Conservation (phyloP, 2,113 vertebrate genomes). For the Sceloporus undulatus region DNA sequence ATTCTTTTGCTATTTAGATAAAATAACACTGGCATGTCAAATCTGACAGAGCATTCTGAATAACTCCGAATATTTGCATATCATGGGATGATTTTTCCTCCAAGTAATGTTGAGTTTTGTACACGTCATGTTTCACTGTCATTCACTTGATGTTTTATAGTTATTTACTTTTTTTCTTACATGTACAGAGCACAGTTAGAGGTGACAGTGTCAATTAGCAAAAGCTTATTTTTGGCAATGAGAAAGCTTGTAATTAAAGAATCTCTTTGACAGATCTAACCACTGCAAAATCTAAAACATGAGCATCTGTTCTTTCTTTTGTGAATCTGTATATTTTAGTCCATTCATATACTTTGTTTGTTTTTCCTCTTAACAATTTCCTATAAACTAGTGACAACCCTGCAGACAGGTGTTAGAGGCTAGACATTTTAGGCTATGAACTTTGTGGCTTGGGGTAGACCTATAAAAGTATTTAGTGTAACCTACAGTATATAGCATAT, state of each 20-base stretch:
- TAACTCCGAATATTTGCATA: background rate
- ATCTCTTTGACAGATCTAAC: background rate
- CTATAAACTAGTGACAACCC: background rate
- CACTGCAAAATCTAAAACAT: background rate
- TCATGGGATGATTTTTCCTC: background rate
- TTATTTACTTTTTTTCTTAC: background rate
- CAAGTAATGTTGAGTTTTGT: background rate
- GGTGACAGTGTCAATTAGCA: slow-evolving; percentile 16
- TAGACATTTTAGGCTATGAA: too few species aligned
- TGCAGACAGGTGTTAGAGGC: background rate
- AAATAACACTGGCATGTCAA: slow-evolving; percentile 20
- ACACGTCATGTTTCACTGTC: background rate
- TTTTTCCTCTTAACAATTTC: background rate
- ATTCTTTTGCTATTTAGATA: background rate
- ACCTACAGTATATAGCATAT: too few species aligned
- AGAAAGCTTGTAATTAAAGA: slow-evolving; percentile 4
- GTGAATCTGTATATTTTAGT: background rate
- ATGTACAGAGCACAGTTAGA: background rate
- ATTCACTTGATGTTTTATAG: background rate
- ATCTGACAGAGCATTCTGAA: background rate
- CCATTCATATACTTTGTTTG: background rate
- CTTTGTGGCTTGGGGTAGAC: too few species aligned
- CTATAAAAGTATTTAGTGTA: too few species aligned
- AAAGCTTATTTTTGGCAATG: slow-evolving; percentile 7
- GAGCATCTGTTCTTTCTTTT: background rate